Conservation (phyloP, 2,797 vertebrate species). For the Hoplostethus mediterraneus region DNA sequence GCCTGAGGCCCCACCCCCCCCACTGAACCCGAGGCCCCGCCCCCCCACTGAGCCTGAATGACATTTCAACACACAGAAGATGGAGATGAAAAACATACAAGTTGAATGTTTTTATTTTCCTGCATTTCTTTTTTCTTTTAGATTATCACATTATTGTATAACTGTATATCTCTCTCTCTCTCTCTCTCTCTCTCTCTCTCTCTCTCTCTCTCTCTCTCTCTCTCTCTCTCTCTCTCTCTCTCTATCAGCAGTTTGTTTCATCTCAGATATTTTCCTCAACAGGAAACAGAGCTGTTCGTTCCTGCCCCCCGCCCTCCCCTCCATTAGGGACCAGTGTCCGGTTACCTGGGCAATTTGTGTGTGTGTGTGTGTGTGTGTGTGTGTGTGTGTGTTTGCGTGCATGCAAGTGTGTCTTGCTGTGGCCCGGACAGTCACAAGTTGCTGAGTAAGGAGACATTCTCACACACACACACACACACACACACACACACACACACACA, state of each 20-base stretch:
- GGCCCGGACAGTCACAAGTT: constrained; percentile 54
- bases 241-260: constrained; percentile 77
- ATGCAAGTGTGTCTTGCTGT: constrained; percentile 44
- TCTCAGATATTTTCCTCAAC: constrained; percentile 74
- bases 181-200: no score
- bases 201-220: no score
- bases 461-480: constrained; percentile 8
- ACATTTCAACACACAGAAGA: no score
- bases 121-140: no score
- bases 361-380: constrained; percentile 34
- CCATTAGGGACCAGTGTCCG: constrained; percentile 72
- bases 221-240: constrained; percentile 10
- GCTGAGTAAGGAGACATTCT: constrained; percentile 66
- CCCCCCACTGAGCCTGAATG: no score
- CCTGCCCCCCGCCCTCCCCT: constrained; percentile 40
- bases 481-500: constrained; percentile 11
- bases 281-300: constrained; percentile 63
- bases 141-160: no score
- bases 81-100: no score
- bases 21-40: no score
- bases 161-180: no score
- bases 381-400: background rate
- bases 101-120: no score
- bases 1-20: no score
- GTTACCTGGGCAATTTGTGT: constrained; percentile 58